These are phyloP conservation scores for Scophthalmus maximus DNA, from an alignment of 2,113 vertebrate species.

Conservation along the genomic window DNA sequence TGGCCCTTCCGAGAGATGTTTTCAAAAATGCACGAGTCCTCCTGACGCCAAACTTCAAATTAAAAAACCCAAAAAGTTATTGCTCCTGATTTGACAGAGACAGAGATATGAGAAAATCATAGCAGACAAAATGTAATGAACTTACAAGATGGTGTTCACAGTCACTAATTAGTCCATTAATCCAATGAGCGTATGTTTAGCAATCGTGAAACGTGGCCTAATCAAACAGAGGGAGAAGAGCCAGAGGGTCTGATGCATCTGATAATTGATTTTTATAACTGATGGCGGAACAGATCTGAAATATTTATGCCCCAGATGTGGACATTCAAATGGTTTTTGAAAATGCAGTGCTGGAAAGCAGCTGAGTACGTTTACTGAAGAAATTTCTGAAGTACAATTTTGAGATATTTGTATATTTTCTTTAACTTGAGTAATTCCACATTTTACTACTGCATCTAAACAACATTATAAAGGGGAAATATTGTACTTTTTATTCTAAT, in stretches of 20 bases:
- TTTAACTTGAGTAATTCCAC: too few relatives aligned
- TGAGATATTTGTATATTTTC: too few relatives aligned
- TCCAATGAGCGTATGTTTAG: constrained; percentile 26
- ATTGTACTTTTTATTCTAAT: background rate
- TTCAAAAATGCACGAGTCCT: constrained; percentile 49
- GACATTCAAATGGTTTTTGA: background rate
- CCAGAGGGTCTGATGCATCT: constrained; percentile 3
- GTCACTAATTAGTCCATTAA: constrained; percentile 35
- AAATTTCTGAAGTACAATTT: too few relatives aligned
- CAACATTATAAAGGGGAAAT: background rate
- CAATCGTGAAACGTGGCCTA: background rate
- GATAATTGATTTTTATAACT: background rate
- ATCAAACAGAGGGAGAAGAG: constrained; percentile 24
- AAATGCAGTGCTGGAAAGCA: background rate
- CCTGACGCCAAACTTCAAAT: constrained; percentile 29
- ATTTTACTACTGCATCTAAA: background rate
- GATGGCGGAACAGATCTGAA: background rate
- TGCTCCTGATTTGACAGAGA: constrained; percentile 22
- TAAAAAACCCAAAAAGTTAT: constrained; percentile 7
- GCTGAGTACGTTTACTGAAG: too few relatives aligned
- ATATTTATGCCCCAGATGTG: background rate
- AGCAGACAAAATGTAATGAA: constrained; percentile 27
- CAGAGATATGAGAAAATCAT: constrained; percentile 23
- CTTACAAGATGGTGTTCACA: constrained; percentile 42
- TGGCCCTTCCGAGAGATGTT: constrained; percentile 21